These are phyloP conservation scores for Bryconaethiops microstoma DNA, from an alignment of 2,797 vertebrate species.

Conservation along the genomic window DNA sequence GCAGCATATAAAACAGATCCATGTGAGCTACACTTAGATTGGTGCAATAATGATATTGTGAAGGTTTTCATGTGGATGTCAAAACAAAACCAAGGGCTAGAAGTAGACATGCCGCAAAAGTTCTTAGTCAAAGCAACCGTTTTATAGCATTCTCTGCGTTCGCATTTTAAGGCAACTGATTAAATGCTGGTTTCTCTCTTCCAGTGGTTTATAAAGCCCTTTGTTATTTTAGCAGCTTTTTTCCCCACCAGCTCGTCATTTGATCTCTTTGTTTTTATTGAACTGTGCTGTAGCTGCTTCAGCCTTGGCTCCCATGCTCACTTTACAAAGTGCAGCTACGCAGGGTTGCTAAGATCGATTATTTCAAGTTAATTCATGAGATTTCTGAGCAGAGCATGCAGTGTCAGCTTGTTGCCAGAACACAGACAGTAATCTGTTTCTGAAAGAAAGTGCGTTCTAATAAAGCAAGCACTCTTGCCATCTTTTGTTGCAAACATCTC, in stretches of 20 bases:
- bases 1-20: conserved; percentile 29
- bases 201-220: background rate
- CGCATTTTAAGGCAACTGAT: background rate
- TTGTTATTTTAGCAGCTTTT: conserved; percentile 5
- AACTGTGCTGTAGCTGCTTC: background rate
- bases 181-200: conserved; percentile 8
- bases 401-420: background rate
- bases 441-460: background rate
- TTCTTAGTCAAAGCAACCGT: conserved; percentile 6
- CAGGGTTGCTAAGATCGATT: background rate
- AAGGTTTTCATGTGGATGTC: conserved; percentile 29
- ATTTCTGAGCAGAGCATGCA: background rate
- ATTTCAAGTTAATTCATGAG: background rate
- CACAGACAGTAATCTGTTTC: background rate
- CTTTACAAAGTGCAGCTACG: background rate
- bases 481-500: background rate
- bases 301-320: background rate
- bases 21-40: conserved; percentile 27
- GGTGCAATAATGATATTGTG: conserved; percentile 21
- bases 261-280: background rate
- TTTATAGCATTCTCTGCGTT: conserved; percentile 22
- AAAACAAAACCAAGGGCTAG: conserved; percentile 24
- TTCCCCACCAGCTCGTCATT: background rate
- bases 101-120: conserved; percentile 26
- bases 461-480: no score